These are phyloP conservation scores for Psittacara wagleri DNA, from an alignment of 2,113 vertebrate species.

Conservation along the genomic window DNA sequence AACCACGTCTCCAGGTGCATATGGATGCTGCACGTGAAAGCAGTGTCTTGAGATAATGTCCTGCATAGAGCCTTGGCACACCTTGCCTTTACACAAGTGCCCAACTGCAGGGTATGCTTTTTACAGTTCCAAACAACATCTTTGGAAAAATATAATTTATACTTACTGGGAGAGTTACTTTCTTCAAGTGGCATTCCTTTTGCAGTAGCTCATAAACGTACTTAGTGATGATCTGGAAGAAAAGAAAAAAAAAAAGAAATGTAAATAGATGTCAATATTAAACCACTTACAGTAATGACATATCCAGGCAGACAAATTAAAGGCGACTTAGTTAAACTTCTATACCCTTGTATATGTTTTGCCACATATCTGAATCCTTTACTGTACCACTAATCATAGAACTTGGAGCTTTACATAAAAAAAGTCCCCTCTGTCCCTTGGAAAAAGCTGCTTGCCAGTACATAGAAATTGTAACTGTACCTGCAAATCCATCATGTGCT, in stretches of 20 bases:
- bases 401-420: not conserved
- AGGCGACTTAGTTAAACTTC: not conserved
- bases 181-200: conserved; percentile 93
- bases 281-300: not conserved
- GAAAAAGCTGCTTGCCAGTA: not conserved
- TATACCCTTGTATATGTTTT: not conserved
- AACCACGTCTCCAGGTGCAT: not conserved
- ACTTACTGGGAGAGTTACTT: conserved; percentile 93
- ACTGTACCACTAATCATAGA: not conserved
- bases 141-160: not conserved
- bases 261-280: not conserved
- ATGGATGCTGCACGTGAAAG: fast-evolving
- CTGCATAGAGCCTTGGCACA: not conserved
- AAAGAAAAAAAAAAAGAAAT: conserved; percentile 28
- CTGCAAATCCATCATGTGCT: not conserved
- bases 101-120: not conserved
- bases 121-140: not conserved
- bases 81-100: not conserved
- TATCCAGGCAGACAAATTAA: not conserved
- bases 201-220: conserved; percentile 93
- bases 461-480: not conserved
- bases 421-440: not conserved
- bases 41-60: not conserved
- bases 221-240: conserved; percentile 91
- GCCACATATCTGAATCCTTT: not conserved